Conservation (phyloP, 2,888 invertebrate species). For the Idaea biselata region DNA sequence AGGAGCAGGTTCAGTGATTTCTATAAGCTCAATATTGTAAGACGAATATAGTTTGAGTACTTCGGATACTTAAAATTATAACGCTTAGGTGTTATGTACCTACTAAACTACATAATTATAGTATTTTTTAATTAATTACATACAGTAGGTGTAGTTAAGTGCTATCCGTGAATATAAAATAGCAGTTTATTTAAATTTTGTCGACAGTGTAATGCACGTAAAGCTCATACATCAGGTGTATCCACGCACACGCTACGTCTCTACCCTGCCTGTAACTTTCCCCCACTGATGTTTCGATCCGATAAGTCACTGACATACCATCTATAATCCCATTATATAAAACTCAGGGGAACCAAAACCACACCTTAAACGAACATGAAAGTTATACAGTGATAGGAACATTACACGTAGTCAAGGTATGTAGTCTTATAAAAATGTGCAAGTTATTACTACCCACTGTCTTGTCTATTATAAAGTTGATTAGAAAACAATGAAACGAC, state of each 20-base stretch:
- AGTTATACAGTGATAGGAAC: background rate
- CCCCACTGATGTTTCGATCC: slow-evolving; percentile 49
- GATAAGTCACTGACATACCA: slow-evolving; percentile 43
- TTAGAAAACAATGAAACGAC: background rate
- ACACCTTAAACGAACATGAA: slow-evolving; percentile 41
- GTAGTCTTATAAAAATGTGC: background rate
- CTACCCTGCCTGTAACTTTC: slow-evolving; percentile 45
- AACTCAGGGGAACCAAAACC: slow-evolving; percentile 39
- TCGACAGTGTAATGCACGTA: slow-evolving; percentile 22
- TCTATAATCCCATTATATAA: slow-evolving; percentile 34
- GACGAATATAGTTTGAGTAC: background rate
- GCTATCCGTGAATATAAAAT: slow-evolving; percentile 1
- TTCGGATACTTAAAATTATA: background rate
- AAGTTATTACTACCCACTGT: background rate
- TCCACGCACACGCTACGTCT: slow-evolving; percentile 44
- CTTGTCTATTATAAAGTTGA: background rate
- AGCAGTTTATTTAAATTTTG: slow-evolving; percentile 6
- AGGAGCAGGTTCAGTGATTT: background rate
- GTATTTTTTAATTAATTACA: background rate
- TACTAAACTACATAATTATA: too few relatives aligned
- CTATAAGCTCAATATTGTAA: background rate
- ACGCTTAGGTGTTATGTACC: background rate
- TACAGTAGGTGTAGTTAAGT: background rate
- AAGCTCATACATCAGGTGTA: slow-evolving; percentile 40
- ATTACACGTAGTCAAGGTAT: background rate